Evolutionary conservation across 2,888 invertebrate species (phyloP), one percentile per base, ranked within the genome.

Genomic region (Meandrusa payeni): DNA sequence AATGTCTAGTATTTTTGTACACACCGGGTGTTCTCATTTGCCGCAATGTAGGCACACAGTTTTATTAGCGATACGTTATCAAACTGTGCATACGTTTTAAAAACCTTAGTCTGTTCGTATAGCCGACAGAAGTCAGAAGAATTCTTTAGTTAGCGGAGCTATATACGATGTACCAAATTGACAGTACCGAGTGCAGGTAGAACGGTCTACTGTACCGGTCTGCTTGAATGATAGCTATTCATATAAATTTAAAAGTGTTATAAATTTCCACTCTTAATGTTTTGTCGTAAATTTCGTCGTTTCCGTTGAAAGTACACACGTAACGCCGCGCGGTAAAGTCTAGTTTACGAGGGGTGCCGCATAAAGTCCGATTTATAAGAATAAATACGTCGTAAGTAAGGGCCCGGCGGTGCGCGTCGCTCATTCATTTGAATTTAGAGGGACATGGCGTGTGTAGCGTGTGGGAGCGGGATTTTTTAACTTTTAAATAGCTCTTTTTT

Each of bases 361-460:
- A 59, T 71, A 67, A 74, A 70, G 61, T 66, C 64, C 61, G 64
- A 71, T 75, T 71, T 71, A 71, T 66, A 70, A 68, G 67, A 71
- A 74, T 72, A 69, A 70, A 69, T 70, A 69, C 60, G 55, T 57
- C 59, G 62, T 59, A 64, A 64, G 65, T 69, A 62, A 68, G 48
- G 48, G 26, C 20, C 38, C 41, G 29, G 37, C 47, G 26, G 50
- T 43, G 4, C 15, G 10, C 17, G 26, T 17, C 48, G 2, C 39
- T 19, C 15, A 29, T 29, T 29, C 15, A 24, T 29, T 29, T 39
- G 26, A 37, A 27, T 37, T 37, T 37, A 37, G 26, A 37, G 24
- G 24, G 9, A 17, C n/a, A 17, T 24, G 17, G 17, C 17, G 11
- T 17, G 20, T 4, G 17, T 6, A 9, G 17, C 24, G 24, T 26